phyloP scores from a whole-genome alignment of 2,888 invertebrate species.

The Plagodis dolabraria region DNA sequence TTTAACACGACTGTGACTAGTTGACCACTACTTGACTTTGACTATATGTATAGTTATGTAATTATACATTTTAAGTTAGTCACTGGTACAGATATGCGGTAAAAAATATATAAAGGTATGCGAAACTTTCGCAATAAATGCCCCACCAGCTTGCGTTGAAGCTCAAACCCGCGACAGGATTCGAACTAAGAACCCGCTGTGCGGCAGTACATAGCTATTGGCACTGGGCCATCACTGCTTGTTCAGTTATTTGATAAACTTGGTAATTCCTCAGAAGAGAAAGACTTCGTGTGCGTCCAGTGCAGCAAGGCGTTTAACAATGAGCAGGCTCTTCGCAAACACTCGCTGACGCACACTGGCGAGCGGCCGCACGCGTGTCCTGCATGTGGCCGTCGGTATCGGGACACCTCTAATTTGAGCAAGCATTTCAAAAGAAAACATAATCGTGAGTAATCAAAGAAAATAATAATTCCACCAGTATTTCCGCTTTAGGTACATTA shows the following conservation, averaged over 20 bases:
- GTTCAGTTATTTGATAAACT: not conserved
- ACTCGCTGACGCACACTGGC: slow-evolving; percentile 86
- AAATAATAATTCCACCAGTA: not conserved
- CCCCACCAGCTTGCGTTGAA: too few relatives aligned
- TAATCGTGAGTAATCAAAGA: slow-evolving; percentile 34
- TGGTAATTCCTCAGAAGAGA: slow-evolving; percentile 65
- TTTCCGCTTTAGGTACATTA: too few relatives aligned
- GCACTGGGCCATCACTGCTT: not conserved
- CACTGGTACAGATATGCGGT: too few relatives aligned
- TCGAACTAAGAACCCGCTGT: too few relatives aligned
- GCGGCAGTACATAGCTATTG: not conserved
- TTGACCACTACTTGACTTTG: too few relatives aligned
- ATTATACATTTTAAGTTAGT: too few relatives aligned
- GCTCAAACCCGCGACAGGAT: too few relatives aligned
- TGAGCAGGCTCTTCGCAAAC: slow-evolving; percentile 84
- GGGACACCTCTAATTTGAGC: slow-evolving; percentile 87
- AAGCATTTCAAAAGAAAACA: slow-evolving; percentile 84
- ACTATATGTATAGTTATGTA: too few relatives aligned
- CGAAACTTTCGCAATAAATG: too few relatives aligned
- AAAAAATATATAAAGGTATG: too few relatives aligned
- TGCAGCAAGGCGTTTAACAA: slow-evolving; percentile 87
- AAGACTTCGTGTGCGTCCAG: slow-evolving; percentile 82
- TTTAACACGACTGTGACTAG: too few relatives aligned
- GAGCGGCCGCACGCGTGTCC: slow-evolving; percentile 86
- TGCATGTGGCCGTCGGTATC: slow-evolving; percentile 84